Base-by-base conservation (phyloP, 1,140 invertebrate species). In the Pantala flavescens region DNA sequence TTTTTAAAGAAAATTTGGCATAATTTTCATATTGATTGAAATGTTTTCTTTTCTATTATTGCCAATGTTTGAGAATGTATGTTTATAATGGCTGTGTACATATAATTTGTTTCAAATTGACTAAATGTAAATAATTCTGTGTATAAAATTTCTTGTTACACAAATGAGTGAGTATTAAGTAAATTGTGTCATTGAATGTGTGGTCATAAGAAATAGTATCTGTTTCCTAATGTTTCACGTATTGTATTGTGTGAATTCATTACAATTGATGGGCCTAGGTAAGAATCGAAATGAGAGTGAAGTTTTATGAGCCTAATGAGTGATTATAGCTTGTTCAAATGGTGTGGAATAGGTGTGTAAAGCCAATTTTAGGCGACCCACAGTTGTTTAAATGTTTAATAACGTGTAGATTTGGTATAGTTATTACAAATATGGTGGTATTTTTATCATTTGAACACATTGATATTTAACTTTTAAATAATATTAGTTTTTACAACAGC, bases 91-190 rank as follows among this genome's bases (percentile, higher is more conserved):
- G 49, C 49, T 19, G 49, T 63, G 49, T 63, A 21, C n/a, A 63
- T 63, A 63, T 63, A 7, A 3, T 19, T 63, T 19, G n/a, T 19
- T 63, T 63, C 12, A 63, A 63, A 63, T 63, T 63, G 3, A 12
- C 49, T 63, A 63, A 63, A 63, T 63, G 49, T 63, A 63, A 63
- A 63, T 63, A 63, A 63, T 12, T 63, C 49, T 63, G 49, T 63
- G 49, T 63, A 21, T 63, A 63, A 63, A 63, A 63, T 9, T 19
- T 63, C 49, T 63, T 63, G 49, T 63, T 63, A 63, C n/a, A 36
- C 49, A 16, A 63, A 63, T 63, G 49, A 63, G 5, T 63, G 49
- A 63, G 49, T 63, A 63, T 63, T 63, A 63, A 63, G 12, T 1
- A 63, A 21, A 63, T 63, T 63, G 49, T 63, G n/a, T 63, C 5